Percentiles rank a stretch among this genome's conserved stretches.
Conservation (phyloP, 37 sponge, comb jelly and placozoan genomes). For the Spongilla lacustris region DNA sequence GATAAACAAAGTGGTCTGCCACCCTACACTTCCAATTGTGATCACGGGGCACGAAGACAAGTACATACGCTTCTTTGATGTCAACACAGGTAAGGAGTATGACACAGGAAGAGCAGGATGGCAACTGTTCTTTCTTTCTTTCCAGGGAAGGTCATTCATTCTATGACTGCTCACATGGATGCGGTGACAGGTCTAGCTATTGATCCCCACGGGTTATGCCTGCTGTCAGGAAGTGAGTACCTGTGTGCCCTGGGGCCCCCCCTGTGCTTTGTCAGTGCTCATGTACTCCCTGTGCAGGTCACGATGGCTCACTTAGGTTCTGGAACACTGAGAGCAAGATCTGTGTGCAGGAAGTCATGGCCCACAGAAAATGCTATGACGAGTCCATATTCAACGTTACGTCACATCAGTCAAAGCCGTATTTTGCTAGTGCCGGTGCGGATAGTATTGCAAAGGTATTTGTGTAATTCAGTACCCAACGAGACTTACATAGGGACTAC, state of each 20-base stretch:
- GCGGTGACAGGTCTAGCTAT: conserved; percentile 89
- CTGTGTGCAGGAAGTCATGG: conserved; percentile 90
- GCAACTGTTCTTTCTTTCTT: not conserved
- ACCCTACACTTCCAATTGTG: conserved; percentile 87
- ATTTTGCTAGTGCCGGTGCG: conserved; percentile 93
- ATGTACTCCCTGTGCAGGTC: conserved; percentile 59
- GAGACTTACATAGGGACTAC: not conserved
- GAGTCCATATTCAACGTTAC: conserved; percentile 85
- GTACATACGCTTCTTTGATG: conserved; percentile 88
- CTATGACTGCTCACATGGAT: conserved; percentile 95
- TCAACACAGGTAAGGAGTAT: conserved; percentile 56
- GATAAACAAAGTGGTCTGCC: conserved; percentile 85
- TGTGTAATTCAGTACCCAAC: conserved; percentile 31
- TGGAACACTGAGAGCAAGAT: conserved; percentile 93
- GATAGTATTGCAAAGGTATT: conserved; percentile 93
- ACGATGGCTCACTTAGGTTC: conserved; percentile 92
- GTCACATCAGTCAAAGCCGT: conserved; percentile 84
- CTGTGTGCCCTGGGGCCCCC: not conserved
- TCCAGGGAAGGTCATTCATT: conserved; percentile 77
- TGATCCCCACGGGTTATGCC: conserved; percentile 93
- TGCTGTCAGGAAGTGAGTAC: conserved; percentile 89
- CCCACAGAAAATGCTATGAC: conserved; percentile 89
- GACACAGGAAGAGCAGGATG: not conserved
- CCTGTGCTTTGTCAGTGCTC: not conserved
- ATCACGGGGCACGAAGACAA: conserved; percentile 94